Evolutionary conservation across 2,113 vertebrate species (phyloP).

Genomic region (Mungos mungo): DNA sequence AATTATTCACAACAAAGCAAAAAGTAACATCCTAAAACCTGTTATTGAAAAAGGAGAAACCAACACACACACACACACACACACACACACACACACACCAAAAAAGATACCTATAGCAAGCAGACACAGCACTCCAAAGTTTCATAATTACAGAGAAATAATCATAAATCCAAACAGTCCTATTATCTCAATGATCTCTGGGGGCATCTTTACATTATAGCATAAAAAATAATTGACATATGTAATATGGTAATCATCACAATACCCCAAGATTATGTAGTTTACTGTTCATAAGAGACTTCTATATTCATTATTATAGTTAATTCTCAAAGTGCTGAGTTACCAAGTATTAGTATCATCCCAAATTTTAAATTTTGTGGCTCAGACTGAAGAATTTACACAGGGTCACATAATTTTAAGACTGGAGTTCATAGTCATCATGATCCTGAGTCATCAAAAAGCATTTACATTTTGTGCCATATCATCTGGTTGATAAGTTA

Average conservation of each 20-base stretch:
- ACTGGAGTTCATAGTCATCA: background rate
- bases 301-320: slow-evolving; percentile 28
- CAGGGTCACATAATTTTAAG: background rate
- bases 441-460: background rate
- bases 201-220: slow-evolving; percentile 11
- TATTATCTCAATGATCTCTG: slow-evolving; percentile 5
- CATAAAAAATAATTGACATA: slow-evolving; percentile 25
- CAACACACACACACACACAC: background rate
- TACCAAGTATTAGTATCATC: background rate
- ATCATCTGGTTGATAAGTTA: background rate
- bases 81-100: background rate
- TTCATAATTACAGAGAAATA: slow-evolving; percentile 22
- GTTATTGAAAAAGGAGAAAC: background rate
- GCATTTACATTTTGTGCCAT: background rate
- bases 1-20: slow-evolving; percentile 38
- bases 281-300: background rate
- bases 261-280: slow-evolving; percentile 22
- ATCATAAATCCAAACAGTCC: background rate
- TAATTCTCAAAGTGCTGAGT: slow-evolving; percentile 43
- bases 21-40: background rate
- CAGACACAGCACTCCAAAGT: background rate
- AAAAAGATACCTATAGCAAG: background rate
- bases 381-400: background rate
- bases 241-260: slow-evolving; percentile 19
- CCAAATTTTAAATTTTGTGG: slow-evolving; percentile 33